phyloP scores from a whole-genome alignment of 2,797 vertebrate species.

The Heteromormyrus szaboi region DNA sequence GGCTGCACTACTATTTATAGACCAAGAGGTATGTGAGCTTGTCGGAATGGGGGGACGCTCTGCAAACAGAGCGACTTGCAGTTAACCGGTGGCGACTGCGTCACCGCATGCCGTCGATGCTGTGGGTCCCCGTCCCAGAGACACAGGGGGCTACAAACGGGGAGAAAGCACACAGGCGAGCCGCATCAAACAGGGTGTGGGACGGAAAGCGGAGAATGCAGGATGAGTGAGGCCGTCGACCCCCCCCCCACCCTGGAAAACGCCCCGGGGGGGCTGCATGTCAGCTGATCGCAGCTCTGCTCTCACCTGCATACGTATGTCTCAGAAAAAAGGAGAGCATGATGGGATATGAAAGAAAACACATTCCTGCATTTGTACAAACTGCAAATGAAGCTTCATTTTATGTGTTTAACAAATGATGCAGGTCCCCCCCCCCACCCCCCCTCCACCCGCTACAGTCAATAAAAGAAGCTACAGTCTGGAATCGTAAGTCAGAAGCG shows the following conservation, averaged over 20 bases:
- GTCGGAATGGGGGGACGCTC: conserved; percentile 18
- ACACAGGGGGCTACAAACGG: neutral
- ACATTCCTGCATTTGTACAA: neutral
- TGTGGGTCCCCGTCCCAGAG: too few species aligned
- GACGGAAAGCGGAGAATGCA: neutral
- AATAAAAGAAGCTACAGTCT: neutral
- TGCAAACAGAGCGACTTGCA: conserved; percentile 19
- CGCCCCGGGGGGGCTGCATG: neutral
- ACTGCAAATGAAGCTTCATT: neutral
- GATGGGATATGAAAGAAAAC: neutral
- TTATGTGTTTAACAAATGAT: neutral
- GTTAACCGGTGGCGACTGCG: neutral
- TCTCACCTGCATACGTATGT: neutral
- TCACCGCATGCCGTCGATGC: too few species aligned
- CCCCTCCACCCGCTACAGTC: neutral
- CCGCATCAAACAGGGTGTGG: neutral
- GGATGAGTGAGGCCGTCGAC: neutral
- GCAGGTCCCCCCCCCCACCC: neutral
- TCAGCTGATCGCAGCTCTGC: neutral
- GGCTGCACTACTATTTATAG: neutral
- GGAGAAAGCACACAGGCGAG: neutral
- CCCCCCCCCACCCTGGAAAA: too few species aligned
- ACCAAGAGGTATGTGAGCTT: neutral
- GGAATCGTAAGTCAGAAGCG: neutral
- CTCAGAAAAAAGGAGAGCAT: neutral